Percentiles rank a stretch among this genome's conserved stretches.
Evolutionary conservation across 2,797 vertebrate species (phyloP).

Genomic region (Ctenopoma kingsleyae): DNA sequence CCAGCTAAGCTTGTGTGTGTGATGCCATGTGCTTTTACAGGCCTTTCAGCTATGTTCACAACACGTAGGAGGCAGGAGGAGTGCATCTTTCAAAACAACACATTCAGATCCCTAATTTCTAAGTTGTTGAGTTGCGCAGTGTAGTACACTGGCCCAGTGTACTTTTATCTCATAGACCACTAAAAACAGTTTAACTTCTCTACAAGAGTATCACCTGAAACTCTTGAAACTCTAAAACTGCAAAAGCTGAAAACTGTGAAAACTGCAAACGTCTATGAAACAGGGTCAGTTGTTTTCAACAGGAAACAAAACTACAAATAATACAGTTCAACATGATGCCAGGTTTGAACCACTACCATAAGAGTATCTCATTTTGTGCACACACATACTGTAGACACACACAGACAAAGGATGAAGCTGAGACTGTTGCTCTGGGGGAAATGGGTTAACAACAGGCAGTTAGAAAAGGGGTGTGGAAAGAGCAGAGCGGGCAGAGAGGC

Average conservation of each 20-base stretch:
- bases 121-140: background rate
- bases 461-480: constrained; percentile 78
- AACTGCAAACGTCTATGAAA: background rate
- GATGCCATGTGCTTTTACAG: constrained; percentile 59
- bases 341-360: background rate
- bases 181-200: background rate
- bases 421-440: constrained; percentile 51
- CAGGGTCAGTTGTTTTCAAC: background rate
- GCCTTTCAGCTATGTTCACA: constrained; percentile 51
- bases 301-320: constrained; percentile 20
- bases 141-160: no score
- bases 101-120: background rate
- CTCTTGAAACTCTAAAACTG: background rate
- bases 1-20: constrained; percentile 18
- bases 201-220: background rate
- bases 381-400: constrained; percentile 8
- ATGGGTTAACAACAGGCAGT: constrained; percentile 59
- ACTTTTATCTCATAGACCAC: background rate
- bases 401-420: constrained; percentile 42
- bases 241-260: constrained; percentile 3
- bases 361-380: constrained; percentile 21
- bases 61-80: constrained; percentile 28
- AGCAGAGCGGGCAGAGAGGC: constrained; percentile 41
- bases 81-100: constrained; percentile 19
- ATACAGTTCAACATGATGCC: constrained; percentile 27